Base-by-base conservation (phyloP, 2,113 vertebrate species). In the Mustela nigripes region DNA sequence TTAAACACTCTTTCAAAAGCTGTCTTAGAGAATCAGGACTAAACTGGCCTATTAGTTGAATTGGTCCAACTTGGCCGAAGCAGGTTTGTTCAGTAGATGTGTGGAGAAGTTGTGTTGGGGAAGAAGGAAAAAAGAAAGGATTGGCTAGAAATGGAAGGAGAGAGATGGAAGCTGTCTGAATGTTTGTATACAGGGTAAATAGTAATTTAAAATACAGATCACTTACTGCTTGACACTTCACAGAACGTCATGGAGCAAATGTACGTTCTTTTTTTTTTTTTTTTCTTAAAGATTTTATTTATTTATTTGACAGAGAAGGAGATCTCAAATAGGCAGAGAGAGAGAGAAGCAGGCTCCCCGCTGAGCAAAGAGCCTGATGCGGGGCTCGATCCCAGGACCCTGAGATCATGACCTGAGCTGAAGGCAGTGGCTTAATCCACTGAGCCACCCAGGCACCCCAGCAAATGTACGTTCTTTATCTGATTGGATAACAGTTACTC, bases 91-190 rank as follows among this genome's bases (percentile, higher is more conserved):
- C 18, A 22, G 31, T 81, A 85, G 63, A 36, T 69, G 19, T 11
- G 36, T 63, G 11, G 2, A 22, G 24, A 86, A 85, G 0, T 42
- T 92, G 18, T 94, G 28, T 79, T 89, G 93, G 71, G 16, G 81
- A 33, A 74, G 45, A 48, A 65, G 21, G 80, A 48, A 90, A 90
- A 79, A 9, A 67, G 15, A 65, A 86, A 42, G 11, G 87, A 91
- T 36, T 91, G 50, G 53, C 6, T 84, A 14, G 58, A 95, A 95
- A 31, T 78, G 33, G 7, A 84, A 31, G 69, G 78, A 10, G 8
- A 80, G 56, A 96, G 36, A 50, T 39, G 39, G 89, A 96, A 89
- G 69, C 33, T 58, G 48, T 39, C 28, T 71, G 15, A 95, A 97
- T n/a, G 6, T 50, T 92, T 85, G 69, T 82, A 24, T 79, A 15